phyloP scores from a whole-genome alignment of 1,140 invertebrate genomes.

The Diorhabda elongata region DNA sequence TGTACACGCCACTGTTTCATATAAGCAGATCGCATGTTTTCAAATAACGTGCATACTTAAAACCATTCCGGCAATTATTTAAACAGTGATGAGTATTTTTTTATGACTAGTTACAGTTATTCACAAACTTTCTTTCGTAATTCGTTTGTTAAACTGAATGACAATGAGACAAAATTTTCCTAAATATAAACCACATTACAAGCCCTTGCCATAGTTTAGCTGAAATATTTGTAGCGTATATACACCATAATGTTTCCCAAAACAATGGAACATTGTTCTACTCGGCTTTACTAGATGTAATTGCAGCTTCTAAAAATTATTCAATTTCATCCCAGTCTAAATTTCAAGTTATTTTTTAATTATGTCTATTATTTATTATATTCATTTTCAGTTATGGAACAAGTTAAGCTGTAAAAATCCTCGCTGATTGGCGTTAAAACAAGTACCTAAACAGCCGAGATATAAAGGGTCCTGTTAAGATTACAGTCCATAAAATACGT shows the following conservation, averaged over 20 bases:
- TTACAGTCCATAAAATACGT: slow-evolving; percentile 30
- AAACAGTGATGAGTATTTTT: slow-evolving; percentile 1
- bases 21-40: background rate
- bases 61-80: slow-evolving; percentile 2
- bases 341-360: too few species aligned
- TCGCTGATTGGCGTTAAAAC: slow-evolving; percentile 31
- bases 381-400: too few species aligned
- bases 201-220: too few species aligned
- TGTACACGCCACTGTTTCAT: background rate
- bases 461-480: slow-evolving; percentile 30
- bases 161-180: too few species aligned
- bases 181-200: too few species aligned
- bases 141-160: background rate
- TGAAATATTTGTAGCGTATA: too few species aligned
- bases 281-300: too few species aligned
- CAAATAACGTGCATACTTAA: background rate
- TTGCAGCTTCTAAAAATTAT: too few species aligned
- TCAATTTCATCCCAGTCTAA: too few species aligned
- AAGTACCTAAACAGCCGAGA: slow-evolving; percentile 24
- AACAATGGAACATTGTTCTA: too few species aligned
- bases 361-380: too few species aligned
- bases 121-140: slow-evolving; percentile 2
- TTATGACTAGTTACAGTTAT: background rate
- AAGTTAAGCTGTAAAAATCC: background rate
- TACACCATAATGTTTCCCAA: too few species aligned